Evolutionary conservation across 2,113 vertebrate species (phyloP).

Genomic region (Leuciscus idus): DNA sequence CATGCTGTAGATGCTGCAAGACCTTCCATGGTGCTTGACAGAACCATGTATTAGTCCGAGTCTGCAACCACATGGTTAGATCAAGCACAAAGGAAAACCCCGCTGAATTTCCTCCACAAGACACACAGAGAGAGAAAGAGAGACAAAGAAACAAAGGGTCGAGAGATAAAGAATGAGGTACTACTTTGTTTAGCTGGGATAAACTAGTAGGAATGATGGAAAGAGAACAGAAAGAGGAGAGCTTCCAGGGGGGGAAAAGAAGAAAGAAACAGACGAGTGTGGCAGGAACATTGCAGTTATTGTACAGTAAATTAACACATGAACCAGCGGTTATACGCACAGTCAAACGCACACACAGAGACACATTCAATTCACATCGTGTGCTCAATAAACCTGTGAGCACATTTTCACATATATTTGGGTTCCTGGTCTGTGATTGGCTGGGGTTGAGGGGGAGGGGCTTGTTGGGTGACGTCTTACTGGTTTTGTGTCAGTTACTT

Average conservation of each 20-base stretch:
- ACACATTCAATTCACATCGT: conserved; percentile 38
- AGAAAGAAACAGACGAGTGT: conserved; percentile 6
- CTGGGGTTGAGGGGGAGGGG: conserved; percentile 29
- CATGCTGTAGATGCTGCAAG: conserved; percentile 98
- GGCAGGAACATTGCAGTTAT: conserved; percentile 54
- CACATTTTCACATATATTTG: background rate
- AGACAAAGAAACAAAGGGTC: background rate
- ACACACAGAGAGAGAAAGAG: conserved; percentile 73
- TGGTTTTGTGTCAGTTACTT: conserved; percentile 52
- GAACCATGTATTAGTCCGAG: conserved; percentile 99
- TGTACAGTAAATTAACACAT: conserved; percentile 42
- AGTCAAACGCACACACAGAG: conserved; percentile 34
- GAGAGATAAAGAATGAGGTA: conserved; percentile 69
- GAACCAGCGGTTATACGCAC: conserved; percentile 47
- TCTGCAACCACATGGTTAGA: conserved; percentile 99
- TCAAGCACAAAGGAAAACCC: conserved; percentile 99
- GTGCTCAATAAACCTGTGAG: conserved; percentile 47
- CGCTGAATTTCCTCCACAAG: conserved; percentile 95
- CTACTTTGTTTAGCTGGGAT: conserved; percentile 42
- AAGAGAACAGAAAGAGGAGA: background rate
- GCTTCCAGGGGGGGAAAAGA: no score
- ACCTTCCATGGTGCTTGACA: conserved; percentile 99
- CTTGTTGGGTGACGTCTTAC: conserved; percentile 20
- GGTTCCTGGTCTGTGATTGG: conserved; percentile 38
- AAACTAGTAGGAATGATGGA: background rate